Conservation (phyloP, 2,113 vertebrate genomes). For the Cynocephalus volans region DNA sequence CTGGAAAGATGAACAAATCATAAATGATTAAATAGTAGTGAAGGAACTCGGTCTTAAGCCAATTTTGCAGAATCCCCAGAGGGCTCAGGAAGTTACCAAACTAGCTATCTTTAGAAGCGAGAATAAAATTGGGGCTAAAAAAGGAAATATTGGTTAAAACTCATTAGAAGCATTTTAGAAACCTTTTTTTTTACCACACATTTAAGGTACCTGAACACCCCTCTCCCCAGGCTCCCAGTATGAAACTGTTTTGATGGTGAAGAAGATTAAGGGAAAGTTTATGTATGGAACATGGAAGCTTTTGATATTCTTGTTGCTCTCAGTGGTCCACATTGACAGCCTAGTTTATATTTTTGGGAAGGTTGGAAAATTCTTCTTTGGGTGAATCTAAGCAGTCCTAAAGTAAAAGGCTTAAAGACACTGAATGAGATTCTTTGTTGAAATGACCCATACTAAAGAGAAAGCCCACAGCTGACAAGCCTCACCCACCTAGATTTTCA, state of each 20-base stretch:
- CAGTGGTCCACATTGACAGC: not conserved
- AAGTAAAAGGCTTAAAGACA: not conserved
- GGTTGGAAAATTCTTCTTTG: not conserved
- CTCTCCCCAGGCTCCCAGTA: too few species aligned
- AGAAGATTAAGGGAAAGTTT: not conserved
- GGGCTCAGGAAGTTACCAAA: not conserved
- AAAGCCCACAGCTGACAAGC: not conserved
- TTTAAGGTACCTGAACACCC: not conserved
- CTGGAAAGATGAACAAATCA: not conserved
- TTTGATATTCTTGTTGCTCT: not conserved
- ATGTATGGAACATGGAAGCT: not conserved
- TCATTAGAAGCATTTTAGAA: not conserved
- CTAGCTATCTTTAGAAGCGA: not conserved
- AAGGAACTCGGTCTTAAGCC: not conserved
- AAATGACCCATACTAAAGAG: not conserved
- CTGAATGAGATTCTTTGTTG: rapidly evolving
- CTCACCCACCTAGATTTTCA: not conserved
- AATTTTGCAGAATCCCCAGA: not conserved
- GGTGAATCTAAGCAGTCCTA: not conserved
- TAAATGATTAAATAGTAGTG: not conserved
- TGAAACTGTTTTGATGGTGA: not conserved
- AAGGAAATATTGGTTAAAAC: not conserved
- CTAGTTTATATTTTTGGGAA: not conserved
- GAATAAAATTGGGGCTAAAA: not conserved
- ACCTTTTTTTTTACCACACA: not conserved